A percentile compares a stretch with the other conserved stretches of the same genome.
These are phyloP conservation scores for Lagocephalus sceleratus DNA, from an alignment of 2,797 vertebrate species.

Conservation along the genomic window DNA sequence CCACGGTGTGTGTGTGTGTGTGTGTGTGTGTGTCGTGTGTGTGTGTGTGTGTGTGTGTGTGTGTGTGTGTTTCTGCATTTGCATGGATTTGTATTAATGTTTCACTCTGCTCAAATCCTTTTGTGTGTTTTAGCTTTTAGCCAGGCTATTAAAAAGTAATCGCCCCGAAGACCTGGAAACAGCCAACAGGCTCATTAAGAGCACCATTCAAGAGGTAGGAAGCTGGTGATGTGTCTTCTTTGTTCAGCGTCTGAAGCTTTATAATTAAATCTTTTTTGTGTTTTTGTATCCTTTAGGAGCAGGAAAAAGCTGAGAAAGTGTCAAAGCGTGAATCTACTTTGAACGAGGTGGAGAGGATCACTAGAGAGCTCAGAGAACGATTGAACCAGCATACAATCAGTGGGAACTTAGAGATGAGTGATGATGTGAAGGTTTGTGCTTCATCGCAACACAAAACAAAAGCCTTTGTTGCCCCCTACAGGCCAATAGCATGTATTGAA, in stretches of 20 bases:
- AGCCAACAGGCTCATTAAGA: slow-evolving; percentile 90
- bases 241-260: background rate
- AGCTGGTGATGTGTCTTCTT: background rate
- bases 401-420: slow-evolving; percentile 49
- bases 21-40: background rate
- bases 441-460: no score
- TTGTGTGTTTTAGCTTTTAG: slow-evolving; percentile 75
- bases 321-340: slow-evolving; percentile 73
- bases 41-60: slow-evolving; percentile 4
- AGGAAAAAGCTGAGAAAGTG: slow-evolving; percentile 81
- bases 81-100: background rate
- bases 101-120: slow-evolving; percentile 9
- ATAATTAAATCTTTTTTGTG: background rate
- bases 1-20: slow-evolving; percentile 69
- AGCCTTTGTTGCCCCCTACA: slow-evolving; percentile 2
- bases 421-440: slow-evolving; percentile 74
- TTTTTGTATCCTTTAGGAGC: slow-evolving; percentile 73
- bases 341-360: slow-evolving; percentile 77
- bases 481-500: background rate
- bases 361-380: slow-evolving; percentile 70
- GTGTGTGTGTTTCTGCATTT: background rate
- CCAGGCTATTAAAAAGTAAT: slow-evolving; percentile 81
- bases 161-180: slow-evolving; percentile 84
- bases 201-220: slow-evolving; percentile 82
- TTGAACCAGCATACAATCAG: slow-evolving; percentile 56